A percentile compares a stretch with the other conserved stretches of the same genome.
Evolutionary conservation across 2,113 vertebrate genomes (phyloP).

Genomic region (Nasalis larvatus): DNA sequence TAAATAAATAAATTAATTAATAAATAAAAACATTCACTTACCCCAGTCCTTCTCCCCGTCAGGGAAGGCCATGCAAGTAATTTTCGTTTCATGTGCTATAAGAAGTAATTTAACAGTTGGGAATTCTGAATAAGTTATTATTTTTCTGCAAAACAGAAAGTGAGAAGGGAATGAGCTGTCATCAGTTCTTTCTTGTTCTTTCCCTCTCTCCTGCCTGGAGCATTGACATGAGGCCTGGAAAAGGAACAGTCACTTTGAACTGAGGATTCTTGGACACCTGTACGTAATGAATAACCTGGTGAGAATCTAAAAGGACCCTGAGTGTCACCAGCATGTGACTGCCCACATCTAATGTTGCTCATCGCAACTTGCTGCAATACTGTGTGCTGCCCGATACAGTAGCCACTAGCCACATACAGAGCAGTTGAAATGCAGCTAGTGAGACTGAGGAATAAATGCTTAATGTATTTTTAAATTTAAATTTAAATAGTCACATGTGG

Average conservation of each 20-base stretch:
- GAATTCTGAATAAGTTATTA: background rate
- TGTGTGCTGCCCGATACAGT: background rate
- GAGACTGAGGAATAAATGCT: background rate
- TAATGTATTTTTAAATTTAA: background rate
- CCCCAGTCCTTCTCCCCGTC: background rate
- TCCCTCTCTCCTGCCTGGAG: background rate
- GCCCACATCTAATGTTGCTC: background rate
- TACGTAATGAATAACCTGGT: background rate
- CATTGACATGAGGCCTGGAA: background rate
- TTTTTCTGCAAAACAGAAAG: background rate
- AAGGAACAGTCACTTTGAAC: background rate
- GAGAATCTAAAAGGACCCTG: background rate
- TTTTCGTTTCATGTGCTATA: background rate
- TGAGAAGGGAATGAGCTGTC: background rate
- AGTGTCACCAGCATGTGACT: background rate
- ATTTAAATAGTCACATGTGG: background rate
- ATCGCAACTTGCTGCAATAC: background rate
- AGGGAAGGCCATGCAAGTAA: background rate
- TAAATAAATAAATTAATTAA: background rate
- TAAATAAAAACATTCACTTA: background rate
- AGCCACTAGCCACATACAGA: background rate
- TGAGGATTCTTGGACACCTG: background rate
- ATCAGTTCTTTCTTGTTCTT: background rate
- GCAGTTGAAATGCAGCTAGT: background rate
- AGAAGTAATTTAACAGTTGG: background rate